Evolutionary conservation across 1,140 invertebrate species (phyloP), one percentile per base, ranked within the genome.

Genomic region (Hylyphantes graminicola): DNA sequence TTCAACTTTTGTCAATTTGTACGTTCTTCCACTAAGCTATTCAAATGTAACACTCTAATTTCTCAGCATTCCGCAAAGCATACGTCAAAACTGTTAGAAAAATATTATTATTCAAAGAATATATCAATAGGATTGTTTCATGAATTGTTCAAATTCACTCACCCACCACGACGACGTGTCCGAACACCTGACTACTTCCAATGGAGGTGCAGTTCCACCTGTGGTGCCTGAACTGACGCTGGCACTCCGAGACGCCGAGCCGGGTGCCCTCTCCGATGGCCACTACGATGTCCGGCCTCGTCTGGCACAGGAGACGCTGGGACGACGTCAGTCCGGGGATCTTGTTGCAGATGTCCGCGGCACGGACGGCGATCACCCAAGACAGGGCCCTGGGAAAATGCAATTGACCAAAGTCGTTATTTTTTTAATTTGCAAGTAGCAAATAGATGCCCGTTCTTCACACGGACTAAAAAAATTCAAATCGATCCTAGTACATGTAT

Each of bases 181-280:
- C 85, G 13, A 83, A 86, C n/a, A 85, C 85, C 3, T 65, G 54
- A 17, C 54, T 77, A 65, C 76, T 84, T 0, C 85, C 85, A 12
- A 86, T 79, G 86, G 91, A 90, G 7, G 95, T 95, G 88, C 96
- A 97, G 90, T 97, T 97, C 96, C 96, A 97, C 87, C 95, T 92
- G 88, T 96, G 93, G 92, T 94, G 94, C 87, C 93, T 91, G 90
- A 97, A 95, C 90, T 97, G 95, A 88, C 94, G 93, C 89, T 95
- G 94, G 88, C 96, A 97, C 89, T 97, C 96, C 83, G 92, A 91
- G 85, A 96, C 89, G n/a, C 89, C 90, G 17, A 88, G 83, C 53
- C 89, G 86, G n/a, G 90, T 90, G 8, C 90, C 90, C 57, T 88
- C 86, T 3, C 90, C 90, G 35, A 91, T 89, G 50, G 89, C 89